Percentiles rank a stretch among this genome's conserved stretches.
These are phyloP conservation scores for Lateolabrax maculatus DNA, from an alignment of 2,797 vertebrate species.

Conservation along the genomic window DNA sequence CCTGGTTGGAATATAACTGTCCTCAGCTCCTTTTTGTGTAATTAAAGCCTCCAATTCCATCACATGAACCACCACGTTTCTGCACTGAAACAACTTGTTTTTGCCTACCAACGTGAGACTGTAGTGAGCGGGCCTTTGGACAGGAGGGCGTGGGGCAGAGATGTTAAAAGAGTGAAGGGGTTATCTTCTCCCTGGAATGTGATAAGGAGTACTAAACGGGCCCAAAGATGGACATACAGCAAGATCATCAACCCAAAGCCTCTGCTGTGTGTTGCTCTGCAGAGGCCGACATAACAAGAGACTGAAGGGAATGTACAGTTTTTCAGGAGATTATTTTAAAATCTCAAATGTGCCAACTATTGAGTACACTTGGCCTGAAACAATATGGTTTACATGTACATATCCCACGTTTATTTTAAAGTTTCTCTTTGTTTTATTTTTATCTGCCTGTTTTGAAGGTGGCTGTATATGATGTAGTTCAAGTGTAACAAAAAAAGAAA, in stretches of 20 bases:
- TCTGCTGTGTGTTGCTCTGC: slow-evolving; percentile 32
- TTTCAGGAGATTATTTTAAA: slow-evolving; percentile 50
- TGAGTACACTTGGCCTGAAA: slow-evolving; percentile 63
- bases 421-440: slow-evolving; percentile 29
- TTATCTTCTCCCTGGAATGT: slow-evolving; percentile 32
- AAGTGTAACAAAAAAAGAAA: slow-evolving; percentile 49
- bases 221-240: slow-evolving; percentile 6
- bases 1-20: background rate
- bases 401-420: slow-evolving; percentile 58
- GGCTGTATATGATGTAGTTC: slow-evolving; percentile 37
- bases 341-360: slow-evolving; percentile 88
- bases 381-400: slow-evolving; percentile 79
- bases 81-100: slow-evolving; percentile 15
- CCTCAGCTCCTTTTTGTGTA: slow-evolving; percentile 24
- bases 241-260: slow-evolving; percentile 14
- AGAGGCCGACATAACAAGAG: slow-evolving; percentile 18
- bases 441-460: slow-evolving; percentile 49
- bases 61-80: background rate
- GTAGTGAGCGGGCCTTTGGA: background rate
- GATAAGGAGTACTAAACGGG: slow-evolving; percentile 32
- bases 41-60: slow-evolving; percentile 10
- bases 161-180: background rate
- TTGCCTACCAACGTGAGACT: background rate
- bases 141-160: background rate
- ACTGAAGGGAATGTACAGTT: slow-evolving; percentile 73